These are phyloP conservation scores for Drosophila mojavensis DNA, from an alignment of 1,140 invertebrate species.

Conservation along the genomic window DNA sequence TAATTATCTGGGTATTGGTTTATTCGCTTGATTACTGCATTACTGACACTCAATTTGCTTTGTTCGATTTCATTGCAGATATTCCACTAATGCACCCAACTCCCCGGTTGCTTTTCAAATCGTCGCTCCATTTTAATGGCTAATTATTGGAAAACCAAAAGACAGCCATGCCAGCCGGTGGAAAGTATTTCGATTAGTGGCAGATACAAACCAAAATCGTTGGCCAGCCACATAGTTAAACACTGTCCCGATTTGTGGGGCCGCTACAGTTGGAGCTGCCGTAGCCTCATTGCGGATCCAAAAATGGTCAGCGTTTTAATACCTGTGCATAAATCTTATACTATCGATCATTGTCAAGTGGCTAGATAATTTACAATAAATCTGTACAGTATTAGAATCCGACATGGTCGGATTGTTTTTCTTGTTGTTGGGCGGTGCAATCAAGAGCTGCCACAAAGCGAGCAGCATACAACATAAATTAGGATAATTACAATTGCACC, in stretches of 20 bases:
- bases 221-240: constrained; percentile 32
- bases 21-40: not conserved
- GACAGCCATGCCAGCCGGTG: constrained; percentile 40
- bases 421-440: constrained; percentile 13
- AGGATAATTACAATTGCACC: constrained; percentile 83
- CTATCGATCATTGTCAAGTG: constrained; percentile 78
- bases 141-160: constrained; percentile 61
- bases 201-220: constrained; percentile 39
- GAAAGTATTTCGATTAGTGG: constrained; percentile 36
- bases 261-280: not conserved
- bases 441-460: constrained; percentile 46
- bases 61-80: constrained; percentile 28
- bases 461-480: constrained; percentile 73
- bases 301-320: constrained; percentile 48
- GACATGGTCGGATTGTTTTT: not conserved
- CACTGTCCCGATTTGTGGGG: constrained; percentile 8
- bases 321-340: constrained; percentile 62
- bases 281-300: not conserved
- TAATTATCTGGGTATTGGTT: not conserved
- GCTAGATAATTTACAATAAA: constrained; percentile 79
- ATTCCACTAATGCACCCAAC: constrained; percentile 55
- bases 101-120: constrained; percentile 34
- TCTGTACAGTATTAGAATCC: constrained; percentile 68
- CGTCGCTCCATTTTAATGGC: constrained; percentile 65
- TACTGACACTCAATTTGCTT: constrained; percentile 3